Evolutionary conservation across 1,140 invertebrate species (phyloP).

Genomic region (Daktulosphaira vitifoliae): DNA sequence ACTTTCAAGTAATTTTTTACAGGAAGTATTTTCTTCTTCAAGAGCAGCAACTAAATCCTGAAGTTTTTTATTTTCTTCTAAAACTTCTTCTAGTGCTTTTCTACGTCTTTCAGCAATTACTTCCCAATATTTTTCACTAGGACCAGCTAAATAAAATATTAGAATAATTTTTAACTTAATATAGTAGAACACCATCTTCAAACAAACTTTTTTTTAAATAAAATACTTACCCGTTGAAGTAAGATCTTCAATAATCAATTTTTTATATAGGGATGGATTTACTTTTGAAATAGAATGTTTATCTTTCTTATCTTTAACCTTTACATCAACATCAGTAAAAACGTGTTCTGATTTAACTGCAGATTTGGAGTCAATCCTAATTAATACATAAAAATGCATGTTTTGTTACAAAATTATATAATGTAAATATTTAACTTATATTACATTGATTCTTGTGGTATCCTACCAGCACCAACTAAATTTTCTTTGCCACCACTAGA

Average conservation of each 20-base stretch:
- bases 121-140: constrained; percentile 60
- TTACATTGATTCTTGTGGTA: not conserved
- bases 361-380: not conserved
- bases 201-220: not conserved
- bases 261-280: not conserved
- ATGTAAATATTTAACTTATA: too few species aligned
- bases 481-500: not conserved
- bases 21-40: constrained; percentile 54
- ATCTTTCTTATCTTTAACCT: not conserved
- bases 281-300: not conserved
- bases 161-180: too few species aligned
- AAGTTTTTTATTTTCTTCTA: constrained; percentile 53
- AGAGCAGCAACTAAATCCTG: constrained; percentile 48
- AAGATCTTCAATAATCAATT: not conserved
- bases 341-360: not conserved
- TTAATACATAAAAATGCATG: too few species aligned
- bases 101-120: constrained; percentile 54
- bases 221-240: not conserved
- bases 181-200: too few species aligned
- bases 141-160: constrained; percentile 43
- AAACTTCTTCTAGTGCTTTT: constrained; percentile 53
- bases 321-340: not conserved
- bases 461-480: not conserved
- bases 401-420: too few species aligned
- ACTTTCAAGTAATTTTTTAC: constrained; percentile 45